Evolutionary conservation across 2,888 invertebrate genomes (phyloP).

Genomic region (Sphaerophoria taeniata): DNA sequence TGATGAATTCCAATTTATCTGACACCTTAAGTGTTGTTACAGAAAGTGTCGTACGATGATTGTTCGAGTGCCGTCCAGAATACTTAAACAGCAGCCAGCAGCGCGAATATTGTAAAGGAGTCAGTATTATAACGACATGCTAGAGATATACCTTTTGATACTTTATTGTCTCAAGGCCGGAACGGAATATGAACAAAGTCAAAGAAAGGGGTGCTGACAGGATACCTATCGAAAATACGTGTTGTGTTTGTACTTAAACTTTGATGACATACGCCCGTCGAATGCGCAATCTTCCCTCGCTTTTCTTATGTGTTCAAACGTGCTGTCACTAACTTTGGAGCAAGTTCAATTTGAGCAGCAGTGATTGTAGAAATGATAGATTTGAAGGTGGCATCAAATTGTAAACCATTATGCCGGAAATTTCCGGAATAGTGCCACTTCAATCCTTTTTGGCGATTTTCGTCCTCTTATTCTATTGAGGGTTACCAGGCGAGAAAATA

Average conservation of each 20-base stretch:
- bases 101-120: neutral
- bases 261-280: constrained; percentile 29
- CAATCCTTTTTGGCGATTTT: too few relatives aligned
- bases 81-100: neutral
- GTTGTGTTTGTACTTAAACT: constrained; percentile 1
- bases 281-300: neutral
- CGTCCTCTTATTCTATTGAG: neutral
- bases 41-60: constrained; percentile 30
- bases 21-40: constrained; percentile 34
- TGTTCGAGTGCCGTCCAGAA: constrained; percentile 23
- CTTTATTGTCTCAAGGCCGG: constrained; percentile 8
- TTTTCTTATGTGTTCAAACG: neutral
- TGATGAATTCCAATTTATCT: constrained; percentile 37
- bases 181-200: neutral
- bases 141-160: constrained; percentile 9
- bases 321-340: constrained; percentile 12
- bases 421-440: neutral
- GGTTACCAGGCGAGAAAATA: neutral
- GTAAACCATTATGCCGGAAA: neutral
- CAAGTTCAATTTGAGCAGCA: neutral
- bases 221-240: neutral
- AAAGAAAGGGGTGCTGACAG: constrained; percentile 18
- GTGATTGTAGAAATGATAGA: neutral
- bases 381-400: neutral
- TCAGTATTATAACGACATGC: neutral